Evolutionary conservation across 2,888 invertebrate species (phyloP).

Genomic region (Kryphioiulus occultus): DNA sequence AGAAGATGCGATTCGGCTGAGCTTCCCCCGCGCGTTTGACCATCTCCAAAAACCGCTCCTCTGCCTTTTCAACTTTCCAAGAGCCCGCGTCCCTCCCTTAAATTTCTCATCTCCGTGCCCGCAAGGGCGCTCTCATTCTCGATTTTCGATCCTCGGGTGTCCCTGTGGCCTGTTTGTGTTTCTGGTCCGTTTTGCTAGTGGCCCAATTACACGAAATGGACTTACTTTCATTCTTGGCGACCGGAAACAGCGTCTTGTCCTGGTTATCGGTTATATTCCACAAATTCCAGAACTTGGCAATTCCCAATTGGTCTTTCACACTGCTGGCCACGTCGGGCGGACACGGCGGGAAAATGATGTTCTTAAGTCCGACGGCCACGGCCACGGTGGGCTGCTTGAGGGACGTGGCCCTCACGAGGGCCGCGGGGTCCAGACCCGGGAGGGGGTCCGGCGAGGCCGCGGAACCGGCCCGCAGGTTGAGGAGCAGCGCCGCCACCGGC

Average conservation of each 20-base stretch:
- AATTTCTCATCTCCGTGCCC: not conserved
- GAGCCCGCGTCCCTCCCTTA: not conserved
- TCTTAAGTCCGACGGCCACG: slow-evolving; percentile 43
- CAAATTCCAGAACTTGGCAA: slow-evolving; percentile 50
- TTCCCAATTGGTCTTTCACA: slow-evolving; percentile 50
- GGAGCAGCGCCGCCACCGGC: slow-evolving; percentile 3
- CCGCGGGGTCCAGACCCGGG: not conserved
- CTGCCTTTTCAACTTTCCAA: slow-evolving; percentile 30
- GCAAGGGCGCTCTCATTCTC: not conserved
- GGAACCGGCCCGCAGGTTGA: not conserved
- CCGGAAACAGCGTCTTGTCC: slow-evolving; percentile 39
- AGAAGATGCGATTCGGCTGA: not conserved
- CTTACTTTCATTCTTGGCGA: slow-evolving; percentile 44
- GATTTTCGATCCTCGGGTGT: too few species aligned
- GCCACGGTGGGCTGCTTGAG: slow-evolving; percentile 22
- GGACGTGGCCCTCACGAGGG: not conserved
- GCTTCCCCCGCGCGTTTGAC: not conserved
- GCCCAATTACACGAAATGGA: not conserved
- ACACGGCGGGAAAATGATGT: slow-evolving; percentile 46
- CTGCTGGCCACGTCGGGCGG: slow-evolving; percentile 49
- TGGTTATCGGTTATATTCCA: slow-evolving; percentile 49
- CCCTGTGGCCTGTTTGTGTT: too few species aligned
- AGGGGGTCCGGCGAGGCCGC: not conserved
- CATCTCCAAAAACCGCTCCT: slow-evolving; percentile 2
- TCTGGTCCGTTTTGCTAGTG: too few species aligned